Percentiles rank a stretch among this genome's conserved stretches.
Evolutionary conservation across 2,888 invertebrate species (phyloP).

Genomic region (Orthosia incerta): DNA sequence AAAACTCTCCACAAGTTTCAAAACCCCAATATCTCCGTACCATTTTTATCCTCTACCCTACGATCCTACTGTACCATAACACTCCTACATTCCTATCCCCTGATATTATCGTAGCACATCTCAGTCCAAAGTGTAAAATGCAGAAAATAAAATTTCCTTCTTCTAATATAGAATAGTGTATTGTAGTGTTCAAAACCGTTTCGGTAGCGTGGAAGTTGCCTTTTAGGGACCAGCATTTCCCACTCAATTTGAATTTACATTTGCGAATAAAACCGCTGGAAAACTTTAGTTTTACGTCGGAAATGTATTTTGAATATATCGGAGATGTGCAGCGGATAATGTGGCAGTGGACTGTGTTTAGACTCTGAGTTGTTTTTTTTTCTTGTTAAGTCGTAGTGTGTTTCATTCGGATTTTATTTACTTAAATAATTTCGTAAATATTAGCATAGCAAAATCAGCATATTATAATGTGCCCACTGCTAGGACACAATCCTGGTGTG

Average conservation of each 20-base stretch:
- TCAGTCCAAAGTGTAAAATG: slow-evolving; percentile 49
- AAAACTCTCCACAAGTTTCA: not conserved
- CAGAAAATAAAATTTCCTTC: slow-evolving; percentile 74
- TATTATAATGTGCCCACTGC: too few species aligned
- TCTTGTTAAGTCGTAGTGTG: not conserved
- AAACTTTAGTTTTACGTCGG: slow-evolving; percentile 64
- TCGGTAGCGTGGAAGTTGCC: slow-evolving; percentile 65
- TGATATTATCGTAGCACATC: slow-evolving; percentile 45
- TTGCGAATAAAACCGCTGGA: slow-evolving; percentile 60
- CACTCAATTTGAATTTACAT: slow-evolving; percentile 79
- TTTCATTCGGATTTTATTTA: not conserved
- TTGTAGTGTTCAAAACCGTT: slow-evolving; percentile 55
- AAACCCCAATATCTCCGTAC: slow-evolving; percentile 6
- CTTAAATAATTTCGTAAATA: not conserved
- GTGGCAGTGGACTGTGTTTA: slow-evolving; percentile 12
- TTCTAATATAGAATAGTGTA: slow-evolving; percentile 65
- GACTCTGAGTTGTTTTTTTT: not conserved
- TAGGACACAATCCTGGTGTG: too few species aligned
- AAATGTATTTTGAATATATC: slow-evolving; percentile 65
- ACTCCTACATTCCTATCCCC: slow-evolving; percentile 3
- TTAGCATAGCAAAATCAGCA: too few species aligned
- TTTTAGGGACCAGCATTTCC: slow-evolving; percentile 68
- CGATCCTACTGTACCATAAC: not conserved
- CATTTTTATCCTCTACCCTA: not conserved
- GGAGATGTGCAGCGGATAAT: slow-evolving; percentile 41